Evolutionary conservation across 2,113 vertebrate species (phyloP), one percentile per base, ranked within the genome.

Genomic region (Phalacrocorax carbo): DNA sequence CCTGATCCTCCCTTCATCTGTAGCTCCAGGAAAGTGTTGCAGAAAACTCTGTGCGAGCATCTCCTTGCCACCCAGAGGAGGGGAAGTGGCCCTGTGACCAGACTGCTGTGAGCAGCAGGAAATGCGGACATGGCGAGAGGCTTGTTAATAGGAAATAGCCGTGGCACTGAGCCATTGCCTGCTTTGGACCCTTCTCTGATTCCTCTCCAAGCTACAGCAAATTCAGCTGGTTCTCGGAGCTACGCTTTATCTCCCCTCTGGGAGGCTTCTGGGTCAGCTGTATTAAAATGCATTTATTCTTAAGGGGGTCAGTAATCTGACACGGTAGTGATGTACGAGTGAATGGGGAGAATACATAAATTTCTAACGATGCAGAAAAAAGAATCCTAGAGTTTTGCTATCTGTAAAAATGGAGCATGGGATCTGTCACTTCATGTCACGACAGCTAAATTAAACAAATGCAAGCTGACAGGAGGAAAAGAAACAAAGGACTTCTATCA

Each of bases 281-380:
- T 80, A 95, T 95, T 94, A 96, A 95, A 97, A 95, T 97, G 91
- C 89, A 95, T 94, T 96, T 95, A 97, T 97, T 96, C 93, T 95
- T 94, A 94, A 91, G 86, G 89, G 94, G 94, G 83, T 82, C 93
- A 82, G 95, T 91, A 94, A 80, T 70, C 81, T 91, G 95, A 93
- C 95, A 95, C 70, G 80, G 79, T 25, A 64, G 94, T 91, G 89
- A 93, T 80, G 86, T 93, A 94, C 2, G 32, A 95, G 91, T 76
- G 94, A 95, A 80, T 51, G 93, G 89, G 93, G 93, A 96, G 94
- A 94, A 97, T 90, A 46, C 89, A 95, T 87, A 95, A 85, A 95
- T 91, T 85, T 96, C 71, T 64, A 93, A 42, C 81, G 66, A 64
- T 44, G 73, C 76, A 82, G 86, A 61, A 79, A 80, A 78, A 91